Conservation (phyloP, 1,140 invertebrate genomes). For the Drosophila ogumai region DNA sequence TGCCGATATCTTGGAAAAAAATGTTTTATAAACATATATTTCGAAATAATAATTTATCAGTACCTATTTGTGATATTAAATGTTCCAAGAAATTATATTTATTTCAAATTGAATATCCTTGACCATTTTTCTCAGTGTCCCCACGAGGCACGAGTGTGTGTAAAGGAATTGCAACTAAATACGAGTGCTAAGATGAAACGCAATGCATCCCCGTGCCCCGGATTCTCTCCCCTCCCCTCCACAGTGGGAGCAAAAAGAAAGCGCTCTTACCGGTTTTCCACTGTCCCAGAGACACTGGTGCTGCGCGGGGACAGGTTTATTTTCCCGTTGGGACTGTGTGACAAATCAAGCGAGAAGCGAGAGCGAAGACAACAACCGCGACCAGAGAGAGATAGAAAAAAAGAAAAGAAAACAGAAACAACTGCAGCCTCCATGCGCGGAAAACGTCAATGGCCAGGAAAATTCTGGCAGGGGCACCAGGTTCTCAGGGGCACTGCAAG, state of each 20-base stretch:
- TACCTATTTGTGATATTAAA: neutral
- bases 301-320: conserved; percentile 70
- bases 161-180: conserved; percentile 74
- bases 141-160: conserved; percentile 17
- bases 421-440: conserved; percentile 27
- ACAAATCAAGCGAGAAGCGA: conserved; percentile 79
- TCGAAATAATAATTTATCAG: no score
- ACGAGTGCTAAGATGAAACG: conserved; percentile 71
- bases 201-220: conserved; percentile 43
- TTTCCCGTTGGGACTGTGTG: conserved; percentile 78
- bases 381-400: conserved; percentile 18
- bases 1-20: no score
- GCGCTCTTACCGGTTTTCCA: conserved; percentile 75
- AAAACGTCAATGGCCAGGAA: conserved; percentile 77
- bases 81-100: neutral
- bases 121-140: neutral
- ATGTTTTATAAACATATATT: no score
- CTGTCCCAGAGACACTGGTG: conserved; percentile 50
- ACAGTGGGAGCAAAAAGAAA: conserved; percentile 73
- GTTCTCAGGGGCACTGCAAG: conserved; percentile 8
- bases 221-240: neutral
- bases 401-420: conserved; percentile 17
- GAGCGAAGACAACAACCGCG: conserved; percentile 50
- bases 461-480: conserved; percentile 29
- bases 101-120: neutral